Base-by-base conservation (phyloP, 1,140 invertebrate genomes). In the Lordiphosa collinella region DNA sequence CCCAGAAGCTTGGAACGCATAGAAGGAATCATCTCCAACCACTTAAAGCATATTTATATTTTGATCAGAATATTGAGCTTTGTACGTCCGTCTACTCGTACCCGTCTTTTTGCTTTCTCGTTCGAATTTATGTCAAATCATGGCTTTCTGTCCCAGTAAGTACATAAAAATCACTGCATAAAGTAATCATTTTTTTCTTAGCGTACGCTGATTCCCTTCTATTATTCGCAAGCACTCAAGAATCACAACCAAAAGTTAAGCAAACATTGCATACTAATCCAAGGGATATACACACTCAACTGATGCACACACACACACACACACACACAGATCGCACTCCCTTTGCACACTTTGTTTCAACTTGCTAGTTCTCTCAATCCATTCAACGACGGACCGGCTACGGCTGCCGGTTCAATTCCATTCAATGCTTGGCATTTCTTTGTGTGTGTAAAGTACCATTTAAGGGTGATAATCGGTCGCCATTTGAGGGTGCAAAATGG, bases 381-480 rank as follows among this genome's bases (percentile, higher is more conserved):
- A 22, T 22, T 22, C 18, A 22, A 22, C 18, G 6, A 5, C 6
- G 18, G 18, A 22, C 18, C 9, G 25, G 43, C 9, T 49, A 10
- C 54, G 54, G 54, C 37, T 44, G 70, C 48, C 61, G 56, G 79
- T 84, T 73, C 78, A 73, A 84, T 84, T 62, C 72, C 66, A 84
- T 78, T 69, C 79, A 85, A 84, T 84, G 68, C 68, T 71, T 57
- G 73, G 54, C 72, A 84, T 84, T 44, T 84, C 78, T 78, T 84
- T 84, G 74, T 85, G 79, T 85, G 72, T 74, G 79, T 85, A 85
- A 87, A 87, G 85, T 87, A 87, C 85, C 85, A 87, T 87, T 87
- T 87, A 87, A 87, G 85, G 85, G 85, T 87, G 85, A 87, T 87
- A 87, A 87, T 87, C 79, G 85, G 64, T 87, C 75, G 85, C 72